Conservation (phyloP, 1,140 invertebrate genomes). For the Pomacea maculata region DNA sequence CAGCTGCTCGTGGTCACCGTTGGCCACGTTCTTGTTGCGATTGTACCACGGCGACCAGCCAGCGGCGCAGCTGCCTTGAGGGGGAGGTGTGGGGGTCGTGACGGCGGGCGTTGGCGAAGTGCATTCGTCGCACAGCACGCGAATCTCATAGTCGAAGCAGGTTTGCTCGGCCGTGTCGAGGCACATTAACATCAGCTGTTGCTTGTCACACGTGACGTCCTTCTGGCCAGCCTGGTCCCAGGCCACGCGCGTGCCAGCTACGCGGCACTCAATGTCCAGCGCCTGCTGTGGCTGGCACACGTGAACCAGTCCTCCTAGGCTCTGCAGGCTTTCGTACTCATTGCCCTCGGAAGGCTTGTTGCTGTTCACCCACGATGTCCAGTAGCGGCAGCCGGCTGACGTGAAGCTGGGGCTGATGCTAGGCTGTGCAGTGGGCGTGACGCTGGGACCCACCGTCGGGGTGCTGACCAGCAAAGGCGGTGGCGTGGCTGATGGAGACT, state of each 20-base stretch:
- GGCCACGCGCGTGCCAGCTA: constrained; percentile 40
- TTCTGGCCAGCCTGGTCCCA: constrained; percentile 53
- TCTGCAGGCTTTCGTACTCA: constrained; percentile 60
- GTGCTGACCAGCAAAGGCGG: constrained; percentile 19
- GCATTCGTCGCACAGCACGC: constrained; percentile 73
- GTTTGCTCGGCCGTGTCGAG: constrained; percentile 47
- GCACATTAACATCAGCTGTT: constrained; percentile 75
- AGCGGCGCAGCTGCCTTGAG: constrained; percentile 7
- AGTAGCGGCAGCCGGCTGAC: constrained; percentile 47
- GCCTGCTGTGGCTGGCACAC: constrained; percentile 53
- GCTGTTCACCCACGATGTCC: constrained; percentile 65
- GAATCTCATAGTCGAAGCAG: constrained; percentile 77
- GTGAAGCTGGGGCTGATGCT: background rate
- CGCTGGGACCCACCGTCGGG: background rate
- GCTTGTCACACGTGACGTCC: constrained; percentile 76
- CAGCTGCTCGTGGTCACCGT: constrained; percentile 5
- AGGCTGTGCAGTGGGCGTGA: constrained; percentile 9
- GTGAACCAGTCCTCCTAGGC: constrained; percentile 47
- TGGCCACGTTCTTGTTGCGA: constrained; percentile 2
- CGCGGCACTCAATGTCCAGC: constrained; percentile 55
- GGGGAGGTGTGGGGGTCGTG: constrained; percentile 12
- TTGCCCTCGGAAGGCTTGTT: constrained; percentile 48
- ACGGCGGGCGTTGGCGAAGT: constrained; percentile 10
- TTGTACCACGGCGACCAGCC: constrained; percentile 23
- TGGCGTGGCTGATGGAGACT: constrained; percentile 43